phyloP scores from a whole-genome alignment of 2,888 invertebrate species.

The Lutraria lutraria region DNA sequence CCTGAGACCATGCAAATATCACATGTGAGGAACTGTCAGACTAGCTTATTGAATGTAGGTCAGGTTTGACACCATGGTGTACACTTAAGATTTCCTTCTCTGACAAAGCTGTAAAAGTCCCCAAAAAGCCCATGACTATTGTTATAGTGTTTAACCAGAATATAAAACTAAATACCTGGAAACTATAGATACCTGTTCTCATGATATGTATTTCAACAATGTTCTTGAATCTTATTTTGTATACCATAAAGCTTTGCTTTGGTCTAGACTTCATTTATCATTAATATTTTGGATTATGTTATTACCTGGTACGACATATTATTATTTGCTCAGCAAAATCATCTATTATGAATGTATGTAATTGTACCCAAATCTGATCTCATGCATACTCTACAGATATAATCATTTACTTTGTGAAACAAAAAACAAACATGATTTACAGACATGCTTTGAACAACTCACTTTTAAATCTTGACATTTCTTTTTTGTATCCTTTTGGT shows the following conservation, averaged over 20 bases:
- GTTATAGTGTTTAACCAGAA: no score
- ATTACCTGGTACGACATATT: neutral
- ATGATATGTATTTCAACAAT: neutral
- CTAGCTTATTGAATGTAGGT: no score
- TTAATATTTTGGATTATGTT: neutral
- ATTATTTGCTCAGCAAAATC: neutral
- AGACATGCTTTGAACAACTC: no score
- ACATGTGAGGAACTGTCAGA: no score
- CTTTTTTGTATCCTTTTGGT: neutral
- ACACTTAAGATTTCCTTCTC: no score
- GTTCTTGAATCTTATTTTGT: neutral
- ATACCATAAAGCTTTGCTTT: neutral
- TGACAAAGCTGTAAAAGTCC: no score
- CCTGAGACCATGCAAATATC: no score
- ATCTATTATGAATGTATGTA: neutral
- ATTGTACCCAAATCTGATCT: neutral
- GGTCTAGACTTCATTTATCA: neutral
- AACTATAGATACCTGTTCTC: neutral
- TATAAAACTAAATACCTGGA: no score
- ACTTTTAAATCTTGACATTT: no score
- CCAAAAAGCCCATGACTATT: no score
- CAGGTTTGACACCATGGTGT: no score
- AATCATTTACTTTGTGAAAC: neutral
- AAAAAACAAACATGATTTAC: no score
- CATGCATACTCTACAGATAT: neutral